These are phyloP conservation scores for Turritopsis dohrnii DNA, from an alignment of 30 jellyfish, hydroid and myxozoan genomes.

Conservation along the genomic window DNA sequence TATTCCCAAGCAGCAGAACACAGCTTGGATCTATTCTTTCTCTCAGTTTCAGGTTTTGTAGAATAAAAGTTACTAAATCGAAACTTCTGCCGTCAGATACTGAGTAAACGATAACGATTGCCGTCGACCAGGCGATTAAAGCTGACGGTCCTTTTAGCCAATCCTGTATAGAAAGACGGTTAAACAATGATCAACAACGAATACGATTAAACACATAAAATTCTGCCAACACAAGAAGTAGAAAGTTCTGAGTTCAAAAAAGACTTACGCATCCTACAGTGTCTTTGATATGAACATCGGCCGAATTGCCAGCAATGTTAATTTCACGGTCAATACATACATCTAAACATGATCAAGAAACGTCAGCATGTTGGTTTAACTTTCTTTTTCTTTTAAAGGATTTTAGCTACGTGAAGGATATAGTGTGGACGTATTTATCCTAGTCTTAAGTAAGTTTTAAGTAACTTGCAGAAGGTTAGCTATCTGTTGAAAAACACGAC, in stretches of 20 bases:
- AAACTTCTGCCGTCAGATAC: slow-evolving; percentile 68
- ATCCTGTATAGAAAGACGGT: slow-evolving; percentile 36
- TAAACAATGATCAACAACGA: background rate
- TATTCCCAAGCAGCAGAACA: slow-evolving; percentile 70
- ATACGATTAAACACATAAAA: background rate
- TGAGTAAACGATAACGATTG: slow-evolving; percentile 72
- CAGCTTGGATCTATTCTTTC: slow-evolving; percentile 49
- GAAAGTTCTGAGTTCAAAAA: background rate
- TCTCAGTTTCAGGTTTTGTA: slow-evolving; percentile 51
- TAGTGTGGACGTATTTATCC: too few relatives aligned
- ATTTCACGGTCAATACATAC: slow-evolving; percentile 66
- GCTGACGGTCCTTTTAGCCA: slow-evolving; percentile 81
- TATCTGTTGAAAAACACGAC: too few relatives aligned
- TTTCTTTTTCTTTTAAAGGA: too few relatives aligned
- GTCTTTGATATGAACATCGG: slow-evolving; percentile 64
- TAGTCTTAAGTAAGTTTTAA: too few relatives aligned
- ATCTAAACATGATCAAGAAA: slow-evolving; percentile 35
- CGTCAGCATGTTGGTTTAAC: too few relatives aligned
- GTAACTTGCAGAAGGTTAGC: too few relatives aligned
- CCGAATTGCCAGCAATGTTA: slow-evolving; percentile 45
- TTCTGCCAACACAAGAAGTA: background rate
- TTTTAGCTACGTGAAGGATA: too few relatives aligned
- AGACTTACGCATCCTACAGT: slow-evolving; percentile 71
- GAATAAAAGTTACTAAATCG: slow-evolving; percentile 49
- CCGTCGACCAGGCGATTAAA: slow-evolving; percentile 81